phyloP scores from a whole-genome alignment of 2,797 vertebrate species.

The Knipowitschia caucasica region DNA sequence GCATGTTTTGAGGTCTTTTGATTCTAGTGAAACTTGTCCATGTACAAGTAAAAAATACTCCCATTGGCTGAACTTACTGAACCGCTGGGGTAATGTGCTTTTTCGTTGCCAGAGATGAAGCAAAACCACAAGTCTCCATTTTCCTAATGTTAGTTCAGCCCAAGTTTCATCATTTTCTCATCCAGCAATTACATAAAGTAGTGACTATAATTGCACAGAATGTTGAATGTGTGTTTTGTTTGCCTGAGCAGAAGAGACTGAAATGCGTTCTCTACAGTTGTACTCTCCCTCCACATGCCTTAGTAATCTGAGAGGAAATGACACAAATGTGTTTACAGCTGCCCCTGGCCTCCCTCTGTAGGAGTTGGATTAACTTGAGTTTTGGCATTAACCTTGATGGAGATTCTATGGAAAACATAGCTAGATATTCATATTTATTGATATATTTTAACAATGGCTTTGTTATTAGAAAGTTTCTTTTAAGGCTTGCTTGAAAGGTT shows the following conservation, averaged over 20 bases:
- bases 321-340: conserved; percentile 71
- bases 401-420: neutral
- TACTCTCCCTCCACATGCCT: conserved; percentile 51
- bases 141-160: neutral
- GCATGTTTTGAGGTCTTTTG: conserved; percentile 9
- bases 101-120: conserved; percentile 5
- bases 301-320: conserved; percentile 71
- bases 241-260: conserved; percentile 25
- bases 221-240: conserved; percentile 12
- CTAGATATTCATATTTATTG: too few species aligned
- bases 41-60: conserved; percentile 11
- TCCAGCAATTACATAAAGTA: conserved; percentile 13
- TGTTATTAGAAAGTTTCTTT: neutral
- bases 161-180: conserved; percentile 12
- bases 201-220: conserved; percentile 10
- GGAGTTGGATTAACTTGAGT: conserved; percentile 29
- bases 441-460: neutral
- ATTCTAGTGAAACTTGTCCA: conserved; percentile 14
- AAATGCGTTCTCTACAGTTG: conserved; percentile 56
- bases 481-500: too few species aligned
- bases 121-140: neutral
- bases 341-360: conserved; percentile 39
- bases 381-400: conserved; percentile 16
- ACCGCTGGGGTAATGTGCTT: conserved; percentile 26
- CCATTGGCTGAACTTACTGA: conserved; percentile 16